phyloP scores from a whole-genome alignment of 2,113 vertebrate genomes.

The Pseudonaja textilis region DNA sequence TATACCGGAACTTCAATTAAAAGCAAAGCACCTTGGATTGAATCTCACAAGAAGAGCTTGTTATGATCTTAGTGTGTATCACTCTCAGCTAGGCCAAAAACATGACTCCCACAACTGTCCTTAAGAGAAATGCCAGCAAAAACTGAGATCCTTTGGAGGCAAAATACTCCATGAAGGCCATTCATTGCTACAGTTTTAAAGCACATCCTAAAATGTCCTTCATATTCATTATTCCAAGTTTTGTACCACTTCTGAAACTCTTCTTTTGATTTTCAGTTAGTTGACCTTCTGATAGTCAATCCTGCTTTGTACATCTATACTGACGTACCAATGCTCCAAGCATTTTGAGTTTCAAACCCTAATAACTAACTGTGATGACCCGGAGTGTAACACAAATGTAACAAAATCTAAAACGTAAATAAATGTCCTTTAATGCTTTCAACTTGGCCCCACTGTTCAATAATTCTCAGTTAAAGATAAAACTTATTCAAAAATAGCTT shows the following conservation, averaged over 20 bases:
- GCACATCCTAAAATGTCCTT: background rate
- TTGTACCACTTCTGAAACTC: background rate
- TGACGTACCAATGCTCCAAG: background rate
- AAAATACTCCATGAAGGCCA: background rate
- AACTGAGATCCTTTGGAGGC: background rate
- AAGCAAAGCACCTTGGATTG: background rate
- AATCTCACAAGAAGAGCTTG: background rate
- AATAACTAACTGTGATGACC: background rate
- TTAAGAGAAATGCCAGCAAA: background rate
- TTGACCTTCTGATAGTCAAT: background rate
- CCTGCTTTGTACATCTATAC: background rate
- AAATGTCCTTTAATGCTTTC: too few species aligned
- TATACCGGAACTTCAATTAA: background rate
- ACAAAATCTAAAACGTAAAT: too few species aligned
- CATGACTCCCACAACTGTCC: background rate
- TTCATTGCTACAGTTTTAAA: background rate
- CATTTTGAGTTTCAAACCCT: background rate
- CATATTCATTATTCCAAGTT: background rate
- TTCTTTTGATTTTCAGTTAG: background rate
- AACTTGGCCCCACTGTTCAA: too few species aligned
- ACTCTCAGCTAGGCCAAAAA: background rate
- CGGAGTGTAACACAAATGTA: too few species aligned
- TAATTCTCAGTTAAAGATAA: too few species aligned
- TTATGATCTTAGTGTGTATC: background rate
- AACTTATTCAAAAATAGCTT: too few species aligned